Evolutionary conservation across 2,113 vertebrate species (phyloP), one percentile per base, ranked within the genome.

Genomic region (Gambusia holbrooki): DNA sequence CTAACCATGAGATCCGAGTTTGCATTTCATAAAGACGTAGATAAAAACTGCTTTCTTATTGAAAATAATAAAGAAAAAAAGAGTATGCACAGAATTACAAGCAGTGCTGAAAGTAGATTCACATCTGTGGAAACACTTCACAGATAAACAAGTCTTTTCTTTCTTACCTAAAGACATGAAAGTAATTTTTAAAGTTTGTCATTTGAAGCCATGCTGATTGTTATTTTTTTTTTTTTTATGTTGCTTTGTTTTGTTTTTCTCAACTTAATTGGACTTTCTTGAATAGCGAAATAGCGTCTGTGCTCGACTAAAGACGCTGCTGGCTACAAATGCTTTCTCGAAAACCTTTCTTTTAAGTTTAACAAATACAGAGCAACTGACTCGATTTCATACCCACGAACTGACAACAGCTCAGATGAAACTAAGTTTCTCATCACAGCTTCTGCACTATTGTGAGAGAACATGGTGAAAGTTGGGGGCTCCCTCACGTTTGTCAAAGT

Each of bases 251-350:
- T 17, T 48, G 45, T 48, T 74, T 66, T 62, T 61, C 42, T 54
- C 32, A 67, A 37, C 76, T 48, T 72, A 80, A 85, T 86, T 75
- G 14, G 81, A 87, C 85, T 84, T 86, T 85, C 81, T 91, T 84
- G 80, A 87, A 84, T 78, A 86, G 84, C 88, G 81, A 90, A 88
- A 35, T 35, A 87, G 85, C 77, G 14, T 77, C 83, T 73, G 71
- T 65, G 78, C 79, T 85, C 79, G 71, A 84, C 85, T 60, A 54
- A 63, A 73, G 71, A 73, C 15, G 15, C 76, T 60, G 84, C 82
- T 78, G 85, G 64, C 79, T 77, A 29, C 51, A 69, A 88, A 66
- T 70, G 63, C 67, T 45, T 75, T 29, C 51, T 4, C 8, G 9
- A 58, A n/a, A n/a, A n/a, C 35, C 28, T 77, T 77, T 74, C 75